Conservation (phyloP, 1,140 invertebrate species). For the Zaprionus ghesquierei region DNA sequence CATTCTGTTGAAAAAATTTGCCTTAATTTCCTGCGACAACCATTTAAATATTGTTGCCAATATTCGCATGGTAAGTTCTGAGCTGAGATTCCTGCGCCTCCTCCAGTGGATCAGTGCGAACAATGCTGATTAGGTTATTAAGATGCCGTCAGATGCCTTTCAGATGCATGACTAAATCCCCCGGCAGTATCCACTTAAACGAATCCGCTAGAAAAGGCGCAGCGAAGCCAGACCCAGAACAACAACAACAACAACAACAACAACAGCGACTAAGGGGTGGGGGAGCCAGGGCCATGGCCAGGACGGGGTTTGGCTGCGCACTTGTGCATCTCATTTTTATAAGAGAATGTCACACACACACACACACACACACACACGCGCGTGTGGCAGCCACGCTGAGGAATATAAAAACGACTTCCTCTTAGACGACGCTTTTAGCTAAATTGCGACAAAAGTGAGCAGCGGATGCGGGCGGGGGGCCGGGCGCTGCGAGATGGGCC, state of each 20-base stretch:
- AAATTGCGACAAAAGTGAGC: slow-evolving; percentile 80
- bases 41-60: neutral
- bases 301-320: slow-evolving; percentile 26
- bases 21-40: no score
- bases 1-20: no score
- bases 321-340: slow-evolving; percentile 58
- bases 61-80: neutral
- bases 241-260: slow-evolving; percentile 8
- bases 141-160: slow-evolving; percentile 4
- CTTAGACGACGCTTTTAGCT: slow-evolving; percentile 79
- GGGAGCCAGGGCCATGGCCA: slow-evolving; percentile 11
- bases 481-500: neutral
- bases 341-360: slow-evolving; percentile 33
- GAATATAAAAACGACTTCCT: slow-evolving; percentile 78
- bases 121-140: slow-evolving; percentile 39
- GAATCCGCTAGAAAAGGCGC: slow-evolving; percentile 48
- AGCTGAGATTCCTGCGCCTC: no score
- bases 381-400: slow-evolving; percentile 29
- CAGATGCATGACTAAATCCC: slow-evolving; percentile 26
- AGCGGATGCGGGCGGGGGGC: slow-evolving; percentile 28
- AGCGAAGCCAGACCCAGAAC: slow-evolving; percentile 25
- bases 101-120: slow-evolving; percentile 21
- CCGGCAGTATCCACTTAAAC: slow-evolving; percentile 38
- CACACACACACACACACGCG: neutral
- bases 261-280: neutral